Conservation (phyloP, 1,140 invertebrate species). For the Holcopasites calliopsidis region DNA sequence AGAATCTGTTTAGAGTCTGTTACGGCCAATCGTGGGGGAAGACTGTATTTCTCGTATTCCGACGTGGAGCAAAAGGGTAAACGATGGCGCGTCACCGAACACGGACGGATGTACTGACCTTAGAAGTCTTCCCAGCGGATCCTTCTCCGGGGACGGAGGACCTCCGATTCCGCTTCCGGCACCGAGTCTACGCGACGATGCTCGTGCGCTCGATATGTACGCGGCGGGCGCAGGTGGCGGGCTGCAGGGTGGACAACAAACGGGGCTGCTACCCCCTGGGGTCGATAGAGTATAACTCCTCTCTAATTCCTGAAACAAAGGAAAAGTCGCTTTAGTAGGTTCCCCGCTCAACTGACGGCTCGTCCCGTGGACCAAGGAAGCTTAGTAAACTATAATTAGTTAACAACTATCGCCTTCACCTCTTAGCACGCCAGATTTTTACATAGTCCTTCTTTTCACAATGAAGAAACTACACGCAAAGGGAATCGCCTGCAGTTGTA, state of each 20-base stretch:
- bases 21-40: neutral
- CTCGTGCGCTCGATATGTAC: constrained; percentile 73
- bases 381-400: no score
- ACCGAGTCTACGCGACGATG: constrained; percentile 71
- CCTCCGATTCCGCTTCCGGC: constrained; percentile 63
- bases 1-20: no score
- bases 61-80: neutral
- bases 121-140: constrained; percentile 73
- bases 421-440: no score
- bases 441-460: no score
- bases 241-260: constrained; percentile 71
- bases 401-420: no score
- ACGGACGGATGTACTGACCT: constrained; percentile 52
- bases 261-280: constrained; percentile 69
- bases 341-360: neutral
- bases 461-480: no score
- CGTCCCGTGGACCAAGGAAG: no score
- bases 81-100: neutral
- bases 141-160: constrained; percentile 72
- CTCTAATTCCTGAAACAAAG: constrained; percentile 70
- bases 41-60: constrained; percentile 13
- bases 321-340: constrained; percentile 27
- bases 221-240: constrained; percentile 71
- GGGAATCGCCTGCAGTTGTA: no score
- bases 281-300: constrained; percentile 72